Conservation (phyloP, 30 jellyfish, hydroid and myxozoan genomes). For the Hydractinia echinata region DNA sequence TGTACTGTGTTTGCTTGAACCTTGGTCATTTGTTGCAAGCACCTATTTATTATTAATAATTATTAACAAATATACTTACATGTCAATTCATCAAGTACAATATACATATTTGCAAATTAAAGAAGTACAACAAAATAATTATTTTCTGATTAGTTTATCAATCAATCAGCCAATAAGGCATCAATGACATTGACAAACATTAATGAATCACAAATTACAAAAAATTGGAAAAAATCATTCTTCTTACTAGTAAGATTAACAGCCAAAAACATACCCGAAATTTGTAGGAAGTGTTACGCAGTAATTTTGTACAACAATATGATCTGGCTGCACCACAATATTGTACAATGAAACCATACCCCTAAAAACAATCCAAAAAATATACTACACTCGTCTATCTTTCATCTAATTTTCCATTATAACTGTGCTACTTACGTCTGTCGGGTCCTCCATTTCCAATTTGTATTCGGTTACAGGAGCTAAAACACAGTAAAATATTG, state of each 20-base stretch:
- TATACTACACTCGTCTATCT: neutral
- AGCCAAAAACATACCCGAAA: constrained; percentile 65
- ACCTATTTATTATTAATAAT: constrained; percentile 30
- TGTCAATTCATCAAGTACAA: neutral
- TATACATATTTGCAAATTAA: no score
- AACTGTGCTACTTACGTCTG: constrained; percentile 38
- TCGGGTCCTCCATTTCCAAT: constrained; percentile 86
- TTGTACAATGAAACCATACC: constrained; percentile 89
- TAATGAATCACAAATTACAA: neutral
- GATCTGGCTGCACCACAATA: constrained; percentile 72
- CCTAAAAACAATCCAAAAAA: constrained; percentile 38
- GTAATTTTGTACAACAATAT: constrained; percentile 56
- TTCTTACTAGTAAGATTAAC: neutral
- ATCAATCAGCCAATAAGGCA: no score
- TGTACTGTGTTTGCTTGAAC: constrained; percentile 74
- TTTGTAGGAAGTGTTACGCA: constrained; percentile 68
- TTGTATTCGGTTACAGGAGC: constrained; percentile 90
- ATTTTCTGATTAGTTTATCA: no score
- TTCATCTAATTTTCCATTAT: neutral
- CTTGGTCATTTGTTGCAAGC: constrained; percentile 72
- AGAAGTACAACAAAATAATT: no score
- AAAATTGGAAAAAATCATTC: neutral
- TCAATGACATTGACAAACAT: no score
- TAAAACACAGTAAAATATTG: constrained; percentile 11
- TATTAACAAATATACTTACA: neutral